Base-by-base conservation (phyloP, 1,140 invertebrate species). In the Meloidogyne floridensis region DNA sequence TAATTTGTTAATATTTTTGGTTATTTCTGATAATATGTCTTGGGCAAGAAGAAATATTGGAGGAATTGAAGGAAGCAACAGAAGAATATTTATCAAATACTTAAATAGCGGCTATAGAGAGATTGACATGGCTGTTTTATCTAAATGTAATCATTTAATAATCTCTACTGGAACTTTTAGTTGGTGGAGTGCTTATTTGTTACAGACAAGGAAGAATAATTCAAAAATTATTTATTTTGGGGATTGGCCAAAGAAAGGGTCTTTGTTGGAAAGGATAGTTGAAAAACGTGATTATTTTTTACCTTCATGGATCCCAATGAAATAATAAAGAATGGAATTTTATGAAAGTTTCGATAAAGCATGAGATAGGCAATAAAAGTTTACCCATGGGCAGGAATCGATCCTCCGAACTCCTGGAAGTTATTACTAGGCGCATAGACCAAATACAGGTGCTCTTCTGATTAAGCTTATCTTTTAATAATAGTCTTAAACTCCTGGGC, bases 111-210 rank as follows among this genome's bases (percentile, higher is more conserved):
- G 18, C 1, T 42, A 81, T n/a, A 72, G 86, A 32, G 86, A 86
- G 81, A 75, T 90, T 5, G 89, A 90, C 80, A 75, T 90, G 81
- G 87, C 89, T 15, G 80, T 84, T 8, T 78, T 90, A 32, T 72
- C 84, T 1, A 71, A 79, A 20, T 90, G 89, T 75, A 84, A 90
- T 77, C 87, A 90, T 70, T 86, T 84, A 3, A 84, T 90, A 10
- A 88, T 90, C 54, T 87, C 84, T 0, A 87, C 87, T 8, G 89
- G 89, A 4, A 87, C 89, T 3, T 90, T 88, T 80, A 86, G 86
- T 3, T 90, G 89, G 87, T 90, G 88, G 88, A 80, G 82, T 18
- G 84, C 80, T 20, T 90, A 85, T 80, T 65, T 90, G 42, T 65
- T 65, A n/a, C 59, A 65, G n/a, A n/a, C 2, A n/a, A 65, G 1